Conservation (phyloP, 2,888 invertebrate species). For the Acrobeloides nanus region DNA sequence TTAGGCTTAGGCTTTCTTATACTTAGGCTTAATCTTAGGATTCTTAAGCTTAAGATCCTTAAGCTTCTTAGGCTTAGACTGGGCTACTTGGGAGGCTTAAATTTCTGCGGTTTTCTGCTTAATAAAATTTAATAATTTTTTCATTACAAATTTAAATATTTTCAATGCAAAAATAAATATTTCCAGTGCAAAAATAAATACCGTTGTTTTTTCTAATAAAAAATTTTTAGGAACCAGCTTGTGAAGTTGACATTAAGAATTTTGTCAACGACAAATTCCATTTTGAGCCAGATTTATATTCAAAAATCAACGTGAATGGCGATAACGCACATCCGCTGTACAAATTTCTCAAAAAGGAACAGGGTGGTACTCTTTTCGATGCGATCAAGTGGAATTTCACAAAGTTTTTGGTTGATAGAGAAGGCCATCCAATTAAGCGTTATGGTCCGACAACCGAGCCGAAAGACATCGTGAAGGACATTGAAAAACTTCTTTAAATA, state of each 20-base stretch:
- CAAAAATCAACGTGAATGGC: constrained; percentile 68
- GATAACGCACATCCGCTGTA: constrained; percentile 65
- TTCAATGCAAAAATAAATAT: too few species aligned
- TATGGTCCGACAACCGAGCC: constrained; percentile 48
- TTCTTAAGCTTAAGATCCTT: too few species aligned
- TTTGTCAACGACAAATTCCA: constrained; percentile 55
- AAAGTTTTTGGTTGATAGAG: constrained; percentile 70
- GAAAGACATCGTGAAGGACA: constrained; percentile 44
- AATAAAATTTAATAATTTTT: neutral
- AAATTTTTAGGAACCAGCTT: constrained; percentile 1
- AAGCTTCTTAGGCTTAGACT: too few species aligned
- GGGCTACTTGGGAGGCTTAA: neutral
- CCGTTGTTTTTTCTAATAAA: neutral
- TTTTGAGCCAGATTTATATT: constrained; percentile 59
- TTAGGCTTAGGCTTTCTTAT: neutral
- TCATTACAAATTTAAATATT: neutral
- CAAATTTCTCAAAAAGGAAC: constrained; percentile 64
- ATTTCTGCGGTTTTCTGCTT: neutral
- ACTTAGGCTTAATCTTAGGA: too few species aligned
- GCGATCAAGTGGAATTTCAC: constrained; percentile 82
- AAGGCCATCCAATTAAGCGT: constrained; percentile 33
- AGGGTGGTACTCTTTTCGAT: constrained; percentile 59
- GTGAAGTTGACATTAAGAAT: constrained; percentile 65
- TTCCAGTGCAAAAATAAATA: too few species aligned
- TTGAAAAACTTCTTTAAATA: too few species aligned